Evolutionary conservation across 2,113 vertebrate genomes (phyloP), one percentile per base, ranked within the genome.

Genomic region (Hippocampus mohnikei): DNA sequence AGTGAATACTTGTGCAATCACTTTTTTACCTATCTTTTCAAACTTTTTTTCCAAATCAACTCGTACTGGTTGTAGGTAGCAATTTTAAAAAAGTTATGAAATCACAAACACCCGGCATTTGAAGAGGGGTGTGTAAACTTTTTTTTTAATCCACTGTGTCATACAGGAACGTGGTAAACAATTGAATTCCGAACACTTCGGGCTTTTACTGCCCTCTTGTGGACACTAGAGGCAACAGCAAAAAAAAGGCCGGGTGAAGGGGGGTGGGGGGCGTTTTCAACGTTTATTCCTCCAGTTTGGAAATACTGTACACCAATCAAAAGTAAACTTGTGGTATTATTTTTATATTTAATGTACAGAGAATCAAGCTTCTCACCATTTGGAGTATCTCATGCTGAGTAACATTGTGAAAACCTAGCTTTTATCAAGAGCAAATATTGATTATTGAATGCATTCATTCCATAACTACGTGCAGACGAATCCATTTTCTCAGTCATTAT

Each of bases 141-240:
- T 25, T 27, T 27, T 58, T 58, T 27, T 8, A 58, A 56, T 53
- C 10, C n/a, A 21, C 21, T 10, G 1, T 3, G 3, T 56, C 2
- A 23, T 25, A 56, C 5, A 56, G 53, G 3, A 8, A 50, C 18
- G 13, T 46, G 44, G 12, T 23, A 13, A 13, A 56, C 23, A 8
- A 25, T 56, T 3, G 2, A 25, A 3, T 33, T 59, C 2, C 15
- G 23, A 12, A 42, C 10, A 44, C 10, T 12, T 11, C 5, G 16
- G 41, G 25, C 6, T 9, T 65, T 65, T 11, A 44, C 25, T 64
- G 83, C 72, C 66, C 77, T 74, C 84, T 79, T 37, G 66, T 61
- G 85, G 80, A 66, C 37, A 59, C 1, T 10, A 1, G 6, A 11
- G 4, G 37, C 1, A 18, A n/a, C 23, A 5, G 12, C 33, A 10